Conservation (phyloP, 2,113 vertebrate species). For the Sebastes fasciatus region DNA sequence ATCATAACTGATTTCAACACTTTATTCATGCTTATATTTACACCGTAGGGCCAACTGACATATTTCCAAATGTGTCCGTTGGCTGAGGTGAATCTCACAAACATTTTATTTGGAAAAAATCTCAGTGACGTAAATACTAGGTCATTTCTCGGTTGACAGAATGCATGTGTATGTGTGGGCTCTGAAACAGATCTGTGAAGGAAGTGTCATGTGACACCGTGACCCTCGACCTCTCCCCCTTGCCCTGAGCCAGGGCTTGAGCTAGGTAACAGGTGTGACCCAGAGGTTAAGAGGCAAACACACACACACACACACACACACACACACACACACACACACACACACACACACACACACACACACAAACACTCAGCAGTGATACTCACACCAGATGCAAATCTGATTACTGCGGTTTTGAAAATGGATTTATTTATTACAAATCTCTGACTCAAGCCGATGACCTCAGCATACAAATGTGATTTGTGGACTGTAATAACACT, state of each 20-base stretch:
- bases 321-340: not conserved
- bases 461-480: not conserved
- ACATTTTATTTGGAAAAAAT: not conserved
- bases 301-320: slow-evolving; percentile 9
- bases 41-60: not conserved
- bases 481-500: not conserved
- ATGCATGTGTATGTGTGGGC: slow-evolving; percentile 15
- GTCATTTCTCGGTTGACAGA: slow-evolving; percentile 33
- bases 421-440: not conserved
- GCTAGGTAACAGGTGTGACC: slow-evolving; percentile 81
- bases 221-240: slow-evolving; percentile 57
- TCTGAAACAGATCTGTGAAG: slow-evolving; percentile 45
- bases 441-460: not conserved
- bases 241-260: slow-evolving; percentile 39
- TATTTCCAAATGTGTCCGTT: not conserved
- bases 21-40: not conserved
- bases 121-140: slow-evolving; percentile 31
- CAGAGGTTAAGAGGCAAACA: slow-evolving; percentile 43
- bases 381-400: not conserved
- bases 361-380: not conserved
- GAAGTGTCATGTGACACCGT: slow-evolving; percentile 69
- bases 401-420: not conserved
- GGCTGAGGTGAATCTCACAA: not conserved
- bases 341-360: not conserved
- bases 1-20: too few relatives aligned